Base-by-base conservation (phyloP, 2,888 invertebrate genomes). In the Spicauda simplicius region DNA sequence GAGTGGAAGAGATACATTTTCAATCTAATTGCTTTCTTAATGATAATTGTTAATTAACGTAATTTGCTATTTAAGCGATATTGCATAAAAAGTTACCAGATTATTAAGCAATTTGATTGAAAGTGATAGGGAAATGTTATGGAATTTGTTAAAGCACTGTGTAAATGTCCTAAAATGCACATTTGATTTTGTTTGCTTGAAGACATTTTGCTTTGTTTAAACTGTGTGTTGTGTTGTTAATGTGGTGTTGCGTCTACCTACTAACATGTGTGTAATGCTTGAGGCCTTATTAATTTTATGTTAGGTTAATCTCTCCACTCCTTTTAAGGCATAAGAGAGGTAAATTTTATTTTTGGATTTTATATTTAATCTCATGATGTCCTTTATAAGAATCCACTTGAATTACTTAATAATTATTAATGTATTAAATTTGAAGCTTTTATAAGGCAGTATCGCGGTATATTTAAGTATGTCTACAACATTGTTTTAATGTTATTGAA, bases 301-400 rank as follows among this genome's bases (percentile, higher is more conserved):
- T 56, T 60, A 45, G 14, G 55, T 33, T 33, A 56, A 69, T 77
- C 83, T 85, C 86, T 84, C 81, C 87, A 85, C 85, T 85, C 82
- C 82, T 74, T 71, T 70, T 80, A 80, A 81, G 75, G 74, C 79
- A 79, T 83, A 85, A 80, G 85, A 87, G 86, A 86, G 86, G 81
- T 87, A 85, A 84, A 86, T 85, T 80, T 79, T 73, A 71, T 74
- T 84, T 86, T 87, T 87, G 84, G 66, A 67, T 48, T 41, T 63
- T 63, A 61, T 67, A 82, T 84, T 88, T 81, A 83, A 86, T 84
- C 80, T 76, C 81, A 83, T 83, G 77, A 45, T 85, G 82, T 86
- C 84, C 84, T 86, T 84, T 85, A 82, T 88, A 89, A 88, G 88
- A 87, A 90, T 89, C 85, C 82, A 88, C 87, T 86, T 84, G 77